phyloP scores from a whole-genome alignment of 1,140 invertebrate species.

The Aphelenchoides fujianensis region DNA sequence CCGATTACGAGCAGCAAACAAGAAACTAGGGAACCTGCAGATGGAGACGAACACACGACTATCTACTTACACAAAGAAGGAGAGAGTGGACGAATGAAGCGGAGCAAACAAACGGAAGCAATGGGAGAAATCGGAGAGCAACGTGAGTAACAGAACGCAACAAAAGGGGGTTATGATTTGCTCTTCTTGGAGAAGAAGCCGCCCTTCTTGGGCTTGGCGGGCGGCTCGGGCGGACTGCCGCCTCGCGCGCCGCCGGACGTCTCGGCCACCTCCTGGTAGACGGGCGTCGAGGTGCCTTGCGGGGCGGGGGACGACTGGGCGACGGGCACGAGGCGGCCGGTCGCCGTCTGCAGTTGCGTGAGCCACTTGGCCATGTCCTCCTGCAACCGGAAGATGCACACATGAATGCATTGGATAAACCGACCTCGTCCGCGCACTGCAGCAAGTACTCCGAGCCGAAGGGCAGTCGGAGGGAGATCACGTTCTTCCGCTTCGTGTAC shows the following conservation, averaged over 20 bases:
- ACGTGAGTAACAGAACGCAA: no score
- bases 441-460: constrained; percentile 93
- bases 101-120: no score
- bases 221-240: constrained; percentile 18
- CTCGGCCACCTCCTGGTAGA: not conserved
- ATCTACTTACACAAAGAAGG: no score
- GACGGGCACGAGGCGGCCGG: constrained; percentile 24
- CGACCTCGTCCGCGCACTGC: constrained; percentile 85
- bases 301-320: not conserved
- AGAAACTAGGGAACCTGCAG: no score
- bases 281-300: not conserved
- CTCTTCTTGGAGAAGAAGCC: constrained; percentile 39
- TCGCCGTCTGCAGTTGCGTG: constrained; percentile 51
- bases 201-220: constrained; percentile 31
- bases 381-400: constrained; percentile 51
- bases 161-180: constrained; percentile 34
- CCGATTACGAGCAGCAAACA: no score
- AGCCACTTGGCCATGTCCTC: constrained; percentile 59
- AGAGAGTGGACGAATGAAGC: no score
- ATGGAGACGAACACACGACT: no score
- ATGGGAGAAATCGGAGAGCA: no score
- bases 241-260: constrained; percentile 7
- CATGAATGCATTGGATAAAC: constrained; percentile 9
- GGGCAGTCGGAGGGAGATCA: constrained; percentile 77
- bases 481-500: constrained; percentile 97